Evolutionary conservation across 2,113 vertebrate species (phyloP).

Genomic region (Elanus axillaris): DNA sequence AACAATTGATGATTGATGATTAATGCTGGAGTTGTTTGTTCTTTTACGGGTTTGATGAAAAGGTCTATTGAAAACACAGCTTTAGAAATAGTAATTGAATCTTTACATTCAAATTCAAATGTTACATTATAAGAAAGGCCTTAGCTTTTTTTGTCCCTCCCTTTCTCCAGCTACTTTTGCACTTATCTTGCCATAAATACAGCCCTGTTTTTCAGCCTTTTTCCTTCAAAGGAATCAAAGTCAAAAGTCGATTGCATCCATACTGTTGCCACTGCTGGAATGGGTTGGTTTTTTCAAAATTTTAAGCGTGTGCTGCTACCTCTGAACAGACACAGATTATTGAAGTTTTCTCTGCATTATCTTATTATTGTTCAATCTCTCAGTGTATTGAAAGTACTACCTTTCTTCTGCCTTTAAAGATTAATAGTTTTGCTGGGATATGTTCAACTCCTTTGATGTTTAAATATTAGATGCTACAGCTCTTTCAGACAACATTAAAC

Average conservation of each 20-base stretch:
- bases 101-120: neutral
- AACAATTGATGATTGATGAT: neutral
- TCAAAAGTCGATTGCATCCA: neutral
- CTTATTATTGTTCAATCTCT: too few relatives aligned
- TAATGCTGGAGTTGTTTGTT: neutral
- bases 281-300: neutral
- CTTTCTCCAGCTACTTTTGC: neutral
- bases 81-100: neutral
- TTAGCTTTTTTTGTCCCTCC: neutral
- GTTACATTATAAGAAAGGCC: neutral
- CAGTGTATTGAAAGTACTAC: neutral
- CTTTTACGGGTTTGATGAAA: neutral
- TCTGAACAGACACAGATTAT: neutral
- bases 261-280: neutral
- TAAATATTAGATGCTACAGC: neutral
- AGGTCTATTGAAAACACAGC: neutral
- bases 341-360: too few relatives aligned
- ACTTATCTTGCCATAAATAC: neutral
- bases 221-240: neutral
- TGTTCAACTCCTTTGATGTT: constrained; percentile 19
- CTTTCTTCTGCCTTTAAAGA: constrained; percentile 3
- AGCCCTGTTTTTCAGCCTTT: neutral
- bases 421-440: neutral
- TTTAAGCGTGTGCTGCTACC: neutral
- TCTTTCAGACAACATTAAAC: neutral